A percentile compares a stretch with the other conserved stretches of the same genome.
phyloP scores from a whole-genome alignment of 1,140 invertebrate genomes.

The Hycleus phaleratus region DNA sequence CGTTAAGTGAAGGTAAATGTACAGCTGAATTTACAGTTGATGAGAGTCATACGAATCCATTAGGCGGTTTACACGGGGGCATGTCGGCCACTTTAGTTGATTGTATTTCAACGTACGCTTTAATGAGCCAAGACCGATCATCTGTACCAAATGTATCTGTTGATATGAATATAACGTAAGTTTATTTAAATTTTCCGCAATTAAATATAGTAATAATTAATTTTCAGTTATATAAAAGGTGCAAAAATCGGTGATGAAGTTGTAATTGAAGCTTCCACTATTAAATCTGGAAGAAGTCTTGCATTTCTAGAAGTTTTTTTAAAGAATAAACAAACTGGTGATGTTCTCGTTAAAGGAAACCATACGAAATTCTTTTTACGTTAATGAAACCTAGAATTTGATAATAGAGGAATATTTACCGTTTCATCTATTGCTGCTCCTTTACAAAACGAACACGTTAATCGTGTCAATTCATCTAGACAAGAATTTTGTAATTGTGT shows the following conservation, averaged over 20 bases:
- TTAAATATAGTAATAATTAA: not conserved
- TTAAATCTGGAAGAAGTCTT: constrained; percentile 68
- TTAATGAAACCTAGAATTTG: too few relatives aligned
- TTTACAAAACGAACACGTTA: constrained; percentile 70
- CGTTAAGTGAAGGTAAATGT: constrained; percentile 50
- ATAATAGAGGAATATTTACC: constrained; percentile 41
- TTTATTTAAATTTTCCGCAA: constrained; percentile 29
- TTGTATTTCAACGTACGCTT: constrained; percentile 69
- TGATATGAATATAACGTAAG: constrained; percentile 61
- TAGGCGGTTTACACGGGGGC: constrained; percentile 75
- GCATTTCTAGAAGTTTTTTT: constrained; percentile 77
- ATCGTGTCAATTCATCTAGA: constrained; percentile 57
- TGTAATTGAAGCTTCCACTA: constrained; percentile 68
- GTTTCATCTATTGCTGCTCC: constrained; percentile 66
- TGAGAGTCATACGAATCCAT: constrained; percentile 67
- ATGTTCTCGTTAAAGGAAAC: constrained; percentile 65
- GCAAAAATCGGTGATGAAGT: constrained; percentile 70
- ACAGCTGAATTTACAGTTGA: constrained; percentile 68
- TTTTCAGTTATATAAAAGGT: constrained; percentile 60
- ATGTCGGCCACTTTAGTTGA: constrained; percentile 77
- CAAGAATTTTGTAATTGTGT: constrained; percentile 38
- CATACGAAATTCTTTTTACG: constrained; percentile 62
- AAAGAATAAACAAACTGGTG: constrained; percentile 59
- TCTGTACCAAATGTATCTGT: constrained; percentile 60
- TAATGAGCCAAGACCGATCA: constrained; percentile 57